Base-by-base conservation (phyloP, 1,140 invertebrate genomes). In the Polyergus mexicanus region DNA sequence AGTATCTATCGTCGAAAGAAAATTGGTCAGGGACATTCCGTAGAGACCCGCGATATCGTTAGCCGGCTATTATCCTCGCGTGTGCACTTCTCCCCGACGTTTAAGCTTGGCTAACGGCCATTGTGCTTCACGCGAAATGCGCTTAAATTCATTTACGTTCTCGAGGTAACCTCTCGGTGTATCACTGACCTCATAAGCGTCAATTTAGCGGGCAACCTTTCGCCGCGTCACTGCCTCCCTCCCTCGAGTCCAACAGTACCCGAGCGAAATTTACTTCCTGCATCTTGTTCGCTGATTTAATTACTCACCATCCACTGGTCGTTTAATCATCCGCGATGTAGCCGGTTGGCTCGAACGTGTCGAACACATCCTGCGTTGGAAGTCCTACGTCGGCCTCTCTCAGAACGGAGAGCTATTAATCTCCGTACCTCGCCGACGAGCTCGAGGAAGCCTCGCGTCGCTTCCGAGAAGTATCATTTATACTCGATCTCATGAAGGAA, bases 331-430 rank as follows among this genome's bases (percentile, higher is more conserved):
- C 80, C 66, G 11, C 56, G 63, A 84, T 72, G 77, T 83, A 84
- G 38, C 25, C 68, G 85, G 44, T 25, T 84, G 13, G 38, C 51
- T 86, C 66, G 87, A 80, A 90, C 88, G 80, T 87, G 88, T 89
- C 89, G 88, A 90, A 85, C 86, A 85, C 81, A 90, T 90, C 89
- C 81, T 60, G 54, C 60, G 86, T 90, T 83, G 88, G 83, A 88
- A 90, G 86, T 88, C 77, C 83, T 86, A 47, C 63, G 47, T 78
- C 66, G 60, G n/a, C 32, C 51, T 68, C n/a, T 51, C 68, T 85
- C 83, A 83, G 87, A 60, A 68, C 28, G 71, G 56, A 22, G 54
- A 80, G 85, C 88, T 88, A 90, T 90, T 90, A 90, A 90, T 90
- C 89, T 90, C 78, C 71, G 78, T 60, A 35, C 56, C 78, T 32